Conservation (phyloP, 37 sponge, comb jelly and placozoan species). For the Haliclona indistincta region DNA sequence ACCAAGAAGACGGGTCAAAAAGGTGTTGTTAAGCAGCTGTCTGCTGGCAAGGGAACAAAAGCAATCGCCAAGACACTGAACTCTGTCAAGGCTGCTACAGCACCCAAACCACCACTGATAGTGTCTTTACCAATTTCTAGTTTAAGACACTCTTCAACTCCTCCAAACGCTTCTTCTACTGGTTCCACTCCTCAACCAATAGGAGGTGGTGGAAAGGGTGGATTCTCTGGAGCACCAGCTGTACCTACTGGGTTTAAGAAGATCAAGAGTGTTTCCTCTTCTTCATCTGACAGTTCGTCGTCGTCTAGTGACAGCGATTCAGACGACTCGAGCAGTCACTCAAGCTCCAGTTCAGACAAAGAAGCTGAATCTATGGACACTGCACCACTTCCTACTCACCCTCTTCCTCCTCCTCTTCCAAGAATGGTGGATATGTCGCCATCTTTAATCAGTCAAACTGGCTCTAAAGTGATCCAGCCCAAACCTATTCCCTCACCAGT, state of each 20-base stretch:
- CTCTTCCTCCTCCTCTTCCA: constrained; percentile 12
- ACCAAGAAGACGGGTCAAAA: neutral
- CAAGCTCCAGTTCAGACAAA: constrained; percentile 13
- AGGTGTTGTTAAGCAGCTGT: too few relatives aligned
- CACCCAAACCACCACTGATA: neutral
- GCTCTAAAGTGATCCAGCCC: too few relatives aligned
- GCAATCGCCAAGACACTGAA: neutral
- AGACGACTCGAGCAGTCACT: constrained; percentile 34
- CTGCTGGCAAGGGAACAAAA: neutral
- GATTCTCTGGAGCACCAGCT: neutral
- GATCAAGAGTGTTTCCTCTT: neutral
- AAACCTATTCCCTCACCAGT: constrained; percentile 1
- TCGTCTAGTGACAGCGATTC: constrained; percentile 41
- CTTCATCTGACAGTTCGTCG: constrained; percentile 21
- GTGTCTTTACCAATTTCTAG: neutral
- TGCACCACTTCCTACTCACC: too few relatives aligned
- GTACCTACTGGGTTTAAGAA: neutral
- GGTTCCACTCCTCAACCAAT: neutral
- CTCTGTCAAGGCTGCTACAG: neutral
- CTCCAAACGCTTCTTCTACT: too few relatives aligned
- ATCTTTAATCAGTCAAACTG: neutral
- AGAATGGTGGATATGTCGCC: neutral
- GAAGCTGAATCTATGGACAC: too few relatives aligned
- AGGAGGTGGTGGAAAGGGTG: neutral
- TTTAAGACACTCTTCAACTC: too few relatives aligned